Base-by-base conservation (phyloP, 2,113 vertebrate species). In the Halichoerus grypus region DNA sequence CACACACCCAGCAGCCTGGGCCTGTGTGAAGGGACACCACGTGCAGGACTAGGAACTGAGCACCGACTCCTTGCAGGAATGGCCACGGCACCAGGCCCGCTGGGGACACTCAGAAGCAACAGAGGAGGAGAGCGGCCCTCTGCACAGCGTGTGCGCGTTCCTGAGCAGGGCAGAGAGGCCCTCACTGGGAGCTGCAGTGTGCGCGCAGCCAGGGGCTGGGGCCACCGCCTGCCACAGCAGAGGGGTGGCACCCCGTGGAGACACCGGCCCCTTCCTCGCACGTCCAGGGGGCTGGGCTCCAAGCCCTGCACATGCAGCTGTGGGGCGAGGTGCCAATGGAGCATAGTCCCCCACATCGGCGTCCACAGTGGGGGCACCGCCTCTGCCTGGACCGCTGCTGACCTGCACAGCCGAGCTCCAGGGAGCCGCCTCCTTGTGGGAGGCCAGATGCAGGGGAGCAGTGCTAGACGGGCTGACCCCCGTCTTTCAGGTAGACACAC, bases 81-180 rank as follows among this genome's bases (percentile, higher is more conserved):
- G 4, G 59, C 19, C 42, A 21, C 7, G 4, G 46, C 4, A 5
- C 28, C 51, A 0, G 24, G 46, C 88, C 31, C 3, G 0, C 46
- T 0, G 89, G 46, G 71, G 42, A 55, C 16, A 8, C 7, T n/a
- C 19, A 2, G 57, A 19, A 28, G 88, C 31, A 8, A 31, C 3
- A 26, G 9, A 1, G 31, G 51, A 22, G 55, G 42, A 10, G 42
- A 36, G 57, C 0, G 3, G 42, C n/a, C 33, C 24, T 26, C 19
- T 2, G 59, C 33, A 53, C 16, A 1, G 0, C 12, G 61, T 18
- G 24, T 24, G 14, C 7, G 0, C 2, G 7, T 28, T n/a, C 74
- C 76, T 2, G 7, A 49, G 59, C 21, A 5, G 46, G 6, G 1
- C 49, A 3, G 24, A 28, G 46, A 59, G 59, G n/a, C 80, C 39